Percentiles rank a stretch among this genome's conserved stretches.
Conservation (phyloP, 2,797 vertebrate species). For the Enteromius anoplus region DNA sequence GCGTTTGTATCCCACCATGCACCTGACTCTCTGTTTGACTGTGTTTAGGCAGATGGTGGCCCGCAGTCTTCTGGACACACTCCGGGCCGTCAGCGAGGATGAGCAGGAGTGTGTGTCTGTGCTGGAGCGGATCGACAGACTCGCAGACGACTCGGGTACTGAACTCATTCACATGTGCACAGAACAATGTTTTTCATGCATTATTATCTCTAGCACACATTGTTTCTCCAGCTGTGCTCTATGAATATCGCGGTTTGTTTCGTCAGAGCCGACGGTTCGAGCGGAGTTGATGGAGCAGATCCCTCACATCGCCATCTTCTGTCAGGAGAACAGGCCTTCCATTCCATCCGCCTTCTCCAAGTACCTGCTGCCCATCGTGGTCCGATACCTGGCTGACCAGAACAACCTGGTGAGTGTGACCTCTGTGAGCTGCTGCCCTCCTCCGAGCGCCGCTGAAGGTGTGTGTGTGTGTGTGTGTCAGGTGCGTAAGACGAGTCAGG, state of each 20-base stretch:
- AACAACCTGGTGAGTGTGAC: constrained; percentile 84
- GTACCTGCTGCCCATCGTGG: constrained; percentile 86
- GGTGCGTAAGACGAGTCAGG: constrained; percentile 90
- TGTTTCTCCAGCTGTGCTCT: background rate
- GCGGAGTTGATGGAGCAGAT: constrained; percentile 91
- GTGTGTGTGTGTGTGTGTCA: constrained; percentile 51
- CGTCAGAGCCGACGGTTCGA: constrained; percentile 84
- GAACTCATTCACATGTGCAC: background rate
- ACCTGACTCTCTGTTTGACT: background rate
- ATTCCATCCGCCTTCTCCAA: constrained; percentile 87
- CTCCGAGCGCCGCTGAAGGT: background rate
- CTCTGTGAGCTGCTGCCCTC: background rate
- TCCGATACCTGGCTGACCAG: constrained; percentile 86
- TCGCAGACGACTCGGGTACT: constrained; percentile 89
- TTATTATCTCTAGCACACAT: background rate
- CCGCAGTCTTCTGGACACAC: constrained; percentile 88
- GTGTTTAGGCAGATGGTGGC: constrained; percentile 88
- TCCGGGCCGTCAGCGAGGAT: constrained; percentile 89
- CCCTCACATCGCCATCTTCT: constrained; percentile 88
- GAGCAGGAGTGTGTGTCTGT: constrained; percentile 87
- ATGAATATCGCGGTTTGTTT: background rate
- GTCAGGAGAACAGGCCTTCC: constrained; percentile 88
- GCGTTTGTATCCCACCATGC: background rate
- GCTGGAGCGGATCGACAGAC: constrained; percentile 85
- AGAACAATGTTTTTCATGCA: background rate